A percentile compares a stretch with the other conserved stretches of the same genome.
These are phyloP conservation scores for Drosophila kokeensis DNA, from an alignment of 2,888 invertebrate genomes.

Conservation along the genomic window DNA sequence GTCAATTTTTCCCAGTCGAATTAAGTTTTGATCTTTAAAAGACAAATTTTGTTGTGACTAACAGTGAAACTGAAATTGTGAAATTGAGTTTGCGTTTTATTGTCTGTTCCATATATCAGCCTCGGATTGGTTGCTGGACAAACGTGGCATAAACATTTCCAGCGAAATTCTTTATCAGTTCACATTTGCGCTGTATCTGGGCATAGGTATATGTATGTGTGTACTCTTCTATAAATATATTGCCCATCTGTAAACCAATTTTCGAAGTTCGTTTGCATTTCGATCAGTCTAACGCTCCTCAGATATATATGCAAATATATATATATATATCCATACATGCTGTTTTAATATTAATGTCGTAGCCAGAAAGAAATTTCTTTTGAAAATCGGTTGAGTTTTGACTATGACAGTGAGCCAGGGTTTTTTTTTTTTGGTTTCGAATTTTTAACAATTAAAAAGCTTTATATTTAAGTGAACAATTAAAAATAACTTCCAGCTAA, in stretches of 20 bases:
- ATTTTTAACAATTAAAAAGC: background rate
- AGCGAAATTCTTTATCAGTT: slow-evolving; percentile 41
- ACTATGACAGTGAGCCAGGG: too few relatives aligned
- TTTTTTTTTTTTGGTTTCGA: background rate
- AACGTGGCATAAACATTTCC: slow-evolving; percentile 41
- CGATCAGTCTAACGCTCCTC: background rate
- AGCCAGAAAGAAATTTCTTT: background rate
- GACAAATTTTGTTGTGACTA: background rate
- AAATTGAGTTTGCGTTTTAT: background rate
- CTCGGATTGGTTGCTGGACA: background rate
- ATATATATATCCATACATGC: background rate
- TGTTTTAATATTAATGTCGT: background rate
- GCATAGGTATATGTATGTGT: background rate
- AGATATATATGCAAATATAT: too few relatives aligned
- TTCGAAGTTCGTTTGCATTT: slow-evolving; percentile 13
- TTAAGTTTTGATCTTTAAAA: background rate
- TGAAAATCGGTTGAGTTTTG: too few relatives aligned
- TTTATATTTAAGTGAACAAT: background rate
- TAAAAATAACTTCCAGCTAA: background rate
- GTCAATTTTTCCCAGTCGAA: background rate
- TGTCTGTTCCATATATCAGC: slow-evolving; percentile 13
- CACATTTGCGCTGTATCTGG: slow-evolving; percentile 6
- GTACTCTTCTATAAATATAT: background rate
- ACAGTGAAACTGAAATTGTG: background rate
- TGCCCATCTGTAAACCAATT: background rate